Evolutionary conservation across 2,113 vertebrate species (phyloP).

Genomic region (Melanocharis versteri): DNA sequence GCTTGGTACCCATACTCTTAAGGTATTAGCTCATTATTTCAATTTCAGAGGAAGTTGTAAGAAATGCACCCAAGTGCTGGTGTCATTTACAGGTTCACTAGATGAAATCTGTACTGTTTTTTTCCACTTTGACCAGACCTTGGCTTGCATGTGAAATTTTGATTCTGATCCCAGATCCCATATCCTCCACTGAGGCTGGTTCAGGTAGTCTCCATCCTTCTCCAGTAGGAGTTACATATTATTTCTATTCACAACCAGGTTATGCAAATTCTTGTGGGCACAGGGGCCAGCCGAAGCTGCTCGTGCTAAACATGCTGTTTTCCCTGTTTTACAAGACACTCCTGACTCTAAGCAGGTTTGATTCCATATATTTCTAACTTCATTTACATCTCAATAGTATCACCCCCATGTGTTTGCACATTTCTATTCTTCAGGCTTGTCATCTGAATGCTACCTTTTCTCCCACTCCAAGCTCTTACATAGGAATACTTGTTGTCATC

Average conservation of each 20-base stretch:
- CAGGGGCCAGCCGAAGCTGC: background rate
- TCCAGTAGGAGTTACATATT: background rate
- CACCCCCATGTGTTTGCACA: conserved; percentile 12
- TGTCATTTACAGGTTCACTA: background rate
- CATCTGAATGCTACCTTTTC: conserved; percentile 36
- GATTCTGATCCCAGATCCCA: background rate
- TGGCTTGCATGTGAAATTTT: background rate
- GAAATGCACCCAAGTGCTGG: background rate
- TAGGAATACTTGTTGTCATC: conserved; percentile 46
- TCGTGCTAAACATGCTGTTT: background rate
- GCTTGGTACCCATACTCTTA: background rate
- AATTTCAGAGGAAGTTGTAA: background rate
- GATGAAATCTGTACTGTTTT: background rate
- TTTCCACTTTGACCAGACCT: background rate
- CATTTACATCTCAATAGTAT: conserved; percentile 68
- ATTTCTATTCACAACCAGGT: background rate
- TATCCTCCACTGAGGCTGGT: background rate
- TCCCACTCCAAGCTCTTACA: conserved; percentile 32
- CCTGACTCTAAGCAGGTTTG: conserved; percentile 9
- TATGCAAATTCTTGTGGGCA: background rate
- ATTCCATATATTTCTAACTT: conserved; percentile 34
- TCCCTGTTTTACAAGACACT: conserved; percentile 24
- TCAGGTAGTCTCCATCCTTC: background rate
- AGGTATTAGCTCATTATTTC: background rate
- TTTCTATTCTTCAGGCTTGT: conserved; percentile 50